phyloP scores from a whole-genome alignment of 2,797 vertebrate species.

The Gymnocypris eckloni region DNA sequence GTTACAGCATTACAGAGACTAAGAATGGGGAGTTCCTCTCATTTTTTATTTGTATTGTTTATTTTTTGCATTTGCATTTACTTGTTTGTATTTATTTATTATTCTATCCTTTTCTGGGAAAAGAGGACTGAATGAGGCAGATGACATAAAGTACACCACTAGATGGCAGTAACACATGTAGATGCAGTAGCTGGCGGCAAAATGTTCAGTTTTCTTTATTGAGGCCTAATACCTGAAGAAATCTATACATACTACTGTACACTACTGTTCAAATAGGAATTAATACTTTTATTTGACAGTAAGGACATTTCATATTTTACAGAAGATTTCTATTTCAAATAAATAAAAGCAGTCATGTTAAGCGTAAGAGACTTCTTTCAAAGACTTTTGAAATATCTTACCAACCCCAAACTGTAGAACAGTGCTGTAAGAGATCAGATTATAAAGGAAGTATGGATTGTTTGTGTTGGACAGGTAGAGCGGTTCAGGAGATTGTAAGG shows the following conservation, averaged over 20 bases:
- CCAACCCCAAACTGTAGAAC: background rate
- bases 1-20: background rate
- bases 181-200: background rate
- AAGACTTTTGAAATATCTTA: background rate
- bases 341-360: background rate
- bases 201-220: background rate
- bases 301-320: background rate
- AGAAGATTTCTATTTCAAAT: background rate
- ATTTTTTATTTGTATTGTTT: background rate
- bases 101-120: background rate
- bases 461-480: background rate
- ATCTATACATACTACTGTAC: background rate
- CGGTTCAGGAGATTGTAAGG: slow-evolving; percentile 1
- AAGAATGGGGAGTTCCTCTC: background rate
- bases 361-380: background rate
- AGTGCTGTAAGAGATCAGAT: background rate
- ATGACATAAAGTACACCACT: background rate
- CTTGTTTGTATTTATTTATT: background rate
- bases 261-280: background rate
- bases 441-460: background rate
- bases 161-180: slow-evolving; percentile 3
- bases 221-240: background rate
- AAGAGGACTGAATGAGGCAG: background rate
- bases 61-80: background rate
- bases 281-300: background rate